Conservation (phyloP, 2,113 vertebrate genomes). For the Thryonomys swinderianus region DNA sequence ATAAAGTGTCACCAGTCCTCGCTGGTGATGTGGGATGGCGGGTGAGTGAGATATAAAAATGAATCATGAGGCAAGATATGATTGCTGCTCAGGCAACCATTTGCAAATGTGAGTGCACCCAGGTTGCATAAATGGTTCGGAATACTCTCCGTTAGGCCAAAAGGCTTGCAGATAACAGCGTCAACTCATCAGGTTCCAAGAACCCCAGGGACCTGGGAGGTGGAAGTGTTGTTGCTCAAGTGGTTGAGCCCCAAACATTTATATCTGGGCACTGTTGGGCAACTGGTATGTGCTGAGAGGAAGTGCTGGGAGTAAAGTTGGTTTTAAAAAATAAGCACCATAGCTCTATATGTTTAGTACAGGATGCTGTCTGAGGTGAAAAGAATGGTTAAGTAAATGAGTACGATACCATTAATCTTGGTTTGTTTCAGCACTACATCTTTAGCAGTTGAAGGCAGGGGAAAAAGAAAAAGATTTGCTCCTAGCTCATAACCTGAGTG, state of each 20-base stretch:
- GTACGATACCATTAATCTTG: conserved; percentile 89
- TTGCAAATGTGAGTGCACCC: conserved; percentile 85
- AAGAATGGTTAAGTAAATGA: conserved; percentile 88
- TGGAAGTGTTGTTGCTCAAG: conserved; percentile 72
- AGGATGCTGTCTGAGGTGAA: conserved; percentile 85
- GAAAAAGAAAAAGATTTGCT: conserved; percentile 78
- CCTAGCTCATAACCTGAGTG: conserved; percentile 89
- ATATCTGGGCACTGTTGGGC: conserved; percentile 66
- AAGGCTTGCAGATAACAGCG: conserved; percentile 82
- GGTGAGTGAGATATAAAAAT: conserved; percentile 90
- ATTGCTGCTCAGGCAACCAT: conserved; percentile 87
- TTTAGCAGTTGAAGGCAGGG: conserved; percentile 81
- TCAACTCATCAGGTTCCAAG: conserved; percentile 76
- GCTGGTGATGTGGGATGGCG: conserved; percentile 88
- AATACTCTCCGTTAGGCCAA: conserved; percentile 84
- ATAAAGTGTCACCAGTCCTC: conserved; percentile 89
- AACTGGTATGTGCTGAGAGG: conserved; percentile 68
- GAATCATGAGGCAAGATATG: conserved; percentile 89
- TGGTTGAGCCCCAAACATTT: conserved; percentile 74
- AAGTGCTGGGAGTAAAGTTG: conserved; percentile 78
- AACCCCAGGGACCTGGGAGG: conserved; percentile 58
- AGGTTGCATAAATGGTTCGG: conserved; percentile 82
- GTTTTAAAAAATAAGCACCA: conserved; percentile 77
- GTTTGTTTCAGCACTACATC: conserved; percentile 88
- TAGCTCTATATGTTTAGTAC: conserved; percentile 62